Evolutionary conservation across 2,113 vertebrate genomes (phyloP).

Genomic region (Oncorhynchus clarkii): DNA sequence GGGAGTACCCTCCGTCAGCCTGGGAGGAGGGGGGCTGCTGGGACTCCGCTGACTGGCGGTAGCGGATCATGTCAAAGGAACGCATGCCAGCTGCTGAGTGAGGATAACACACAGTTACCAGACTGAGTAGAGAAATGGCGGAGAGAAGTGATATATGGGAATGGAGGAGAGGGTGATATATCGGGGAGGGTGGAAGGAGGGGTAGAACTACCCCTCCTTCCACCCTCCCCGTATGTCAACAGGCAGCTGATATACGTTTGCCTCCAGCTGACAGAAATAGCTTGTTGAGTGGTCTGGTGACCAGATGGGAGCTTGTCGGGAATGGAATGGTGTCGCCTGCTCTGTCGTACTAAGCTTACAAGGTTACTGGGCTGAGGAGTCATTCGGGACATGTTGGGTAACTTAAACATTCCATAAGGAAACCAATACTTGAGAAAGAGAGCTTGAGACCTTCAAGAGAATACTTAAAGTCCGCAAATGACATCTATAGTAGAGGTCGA

Average conservation of each 20-base stretch:
- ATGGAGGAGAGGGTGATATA: not conserved
- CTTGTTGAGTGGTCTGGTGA: conserved; percentile 29
- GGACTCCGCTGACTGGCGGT: conserved; percentile 69
- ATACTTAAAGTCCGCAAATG: too few relatives aligned
- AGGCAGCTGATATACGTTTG: conserved; percentile 30
- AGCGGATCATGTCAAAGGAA: conserved; percentile 84
- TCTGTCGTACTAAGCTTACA: conserved; percentile 24
- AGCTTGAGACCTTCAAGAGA: too few relatives aligned
- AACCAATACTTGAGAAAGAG: too few relatives aligned
- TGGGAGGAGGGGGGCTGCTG: conserved; percentile 78
- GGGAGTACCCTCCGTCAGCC: conserved; percentile 75
- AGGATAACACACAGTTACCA: conserved; percentile 11
- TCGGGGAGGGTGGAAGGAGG: not conserved
- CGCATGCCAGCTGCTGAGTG: conserved; percentile 71
- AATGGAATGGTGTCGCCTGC: conserved; percentile 22
- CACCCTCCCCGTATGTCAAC: not conserved
- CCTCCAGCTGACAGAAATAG: conserved; percentile 35
- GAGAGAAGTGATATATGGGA: not conserved
- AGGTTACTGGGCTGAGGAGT: conserved; percentile 38
- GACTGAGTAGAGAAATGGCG: not conserved
- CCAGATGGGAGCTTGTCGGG: not conserved
- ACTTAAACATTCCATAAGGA: not conserved
- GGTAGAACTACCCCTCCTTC: not conserved
- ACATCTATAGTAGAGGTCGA: too few relatives aligned
- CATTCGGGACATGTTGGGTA: conserved; percentile 26